Percentiles rank a stretch among this genome's conserved stretches.
These are phyloP conservation scores for Prietella phreatophila DNA, from an alignment of 2,113 vertebrate species.

Conservation along the genomic window DNA sequence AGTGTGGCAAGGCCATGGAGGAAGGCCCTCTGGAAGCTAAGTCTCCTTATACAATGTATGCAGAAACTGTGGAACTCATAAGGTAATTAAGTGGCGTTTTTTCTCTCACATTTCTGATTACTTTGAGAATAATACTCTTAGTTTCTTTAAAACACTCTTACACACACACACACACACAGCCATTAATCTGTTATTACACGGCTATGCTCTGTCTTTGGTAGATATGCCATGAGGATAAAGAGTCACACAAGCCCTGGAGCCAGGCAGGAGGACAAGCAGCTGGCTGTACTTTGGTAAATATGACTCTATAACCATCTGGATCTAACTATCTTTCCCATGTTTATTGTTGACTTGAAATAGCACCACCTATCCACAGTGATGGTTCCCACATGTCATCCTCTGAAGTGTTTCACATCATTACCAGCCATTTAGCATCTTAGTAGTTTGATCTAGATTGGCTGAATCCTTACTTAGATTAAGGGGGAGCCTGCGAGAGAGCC, in stretches of 20 bases:
- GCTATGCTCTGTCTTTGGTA: conserved; percentile 62
- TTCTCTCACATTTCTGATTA: neutral
- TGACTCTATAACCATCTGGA: neutral
- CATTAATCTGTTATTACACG: neutral
- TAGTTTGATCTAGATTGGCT: neutral
- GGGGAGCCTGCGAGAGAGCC: neutral
- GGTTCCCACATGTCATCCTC: neutral
- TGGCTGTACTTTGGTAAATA: conserved; percentile 93
- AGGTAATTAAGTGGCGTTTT: conserved; percentile 70
- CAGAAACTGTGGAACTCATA: conserved; percentile 97
- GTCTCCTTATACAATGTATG: conserved; percentile 96
- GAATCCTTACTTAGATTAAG: neutral
- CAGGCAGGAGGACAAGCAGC: conserved; percentile 91
- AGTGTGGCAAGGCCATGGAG: conserved; percentile 98
- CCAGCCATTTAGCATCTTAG: neutral
- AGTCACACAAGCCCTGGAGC: conserved; percentile 86
- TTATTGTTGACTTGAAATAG: conserved; percentile 5
- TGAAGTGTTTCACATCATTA: conserved; percentile 2
- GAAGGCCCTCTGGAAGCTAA: conserved; percentile 94
- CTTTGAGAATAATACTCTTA: too few relatives aligned
- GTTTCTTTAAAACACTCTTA: neutral
- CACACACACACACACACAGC: neutral
- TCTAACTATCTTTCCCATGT: conserved; percentile 2
- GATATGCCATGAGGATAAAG: conserved; percentile 98
- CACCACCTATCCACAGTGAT: neutral